These are phyloP conservation scores for Phoenicopterus ruber DNA, from an alignment of 2,113 vertebrate genomes.

Conservation along the genomic window DNA sequence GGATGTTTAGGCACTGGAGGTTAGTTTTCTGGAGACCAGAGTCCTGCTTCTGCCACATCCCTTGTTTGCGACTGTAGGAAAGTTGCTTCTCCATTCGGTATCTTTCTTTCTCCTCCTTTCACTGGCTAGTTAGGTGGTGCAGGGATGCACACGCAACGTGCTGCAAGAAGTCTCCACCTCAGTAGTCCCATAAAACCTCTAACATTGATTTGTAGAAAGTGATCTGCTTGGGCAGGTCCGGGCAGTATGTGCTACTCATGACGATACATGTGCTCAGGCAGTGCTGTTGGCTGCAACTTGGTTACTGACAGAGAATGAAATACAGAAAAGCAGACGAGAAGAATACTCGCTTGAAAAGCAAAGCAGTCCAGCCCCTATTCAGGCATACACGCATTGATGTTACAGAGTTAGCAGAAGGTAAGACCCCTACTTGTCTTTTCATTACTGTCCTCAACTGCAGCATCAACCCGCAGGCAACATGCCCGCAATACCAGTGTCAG, in stretches of 20 bases:
- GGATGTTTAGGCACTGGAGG: neutral
- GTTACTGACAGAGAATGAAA: neutral
- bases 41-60: neutral
- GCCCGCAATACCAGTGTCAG: neutral
- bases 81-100: neutral
- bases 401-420: neutral
- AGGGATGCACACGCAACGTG: neutral
- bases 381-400: neutral
- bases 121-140: neutral
- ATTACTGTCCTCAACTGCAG: neutral
- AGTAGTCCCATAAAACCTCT: neutral
- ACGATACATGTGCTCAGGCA: neutral
- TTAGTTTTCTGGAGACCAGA: neutral
- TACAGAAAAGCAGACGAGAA: neutral
- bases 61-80: neutral
- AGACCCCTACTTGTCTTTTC: neutral
- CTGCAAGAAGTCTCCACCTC: neutral
- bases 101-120: neutral
- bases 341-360: neutral
- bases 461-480: neutral
- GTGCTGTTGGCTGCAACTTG: neutral
- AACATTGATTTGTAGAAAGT: neutral
- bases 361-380: neutral
- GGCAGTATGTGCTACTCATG: neutral
- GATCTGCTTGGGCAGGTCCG: neutral